Conservation (phyloP, 1,140 invertebrate genomes). For the Caerostris darwini region DNA sequence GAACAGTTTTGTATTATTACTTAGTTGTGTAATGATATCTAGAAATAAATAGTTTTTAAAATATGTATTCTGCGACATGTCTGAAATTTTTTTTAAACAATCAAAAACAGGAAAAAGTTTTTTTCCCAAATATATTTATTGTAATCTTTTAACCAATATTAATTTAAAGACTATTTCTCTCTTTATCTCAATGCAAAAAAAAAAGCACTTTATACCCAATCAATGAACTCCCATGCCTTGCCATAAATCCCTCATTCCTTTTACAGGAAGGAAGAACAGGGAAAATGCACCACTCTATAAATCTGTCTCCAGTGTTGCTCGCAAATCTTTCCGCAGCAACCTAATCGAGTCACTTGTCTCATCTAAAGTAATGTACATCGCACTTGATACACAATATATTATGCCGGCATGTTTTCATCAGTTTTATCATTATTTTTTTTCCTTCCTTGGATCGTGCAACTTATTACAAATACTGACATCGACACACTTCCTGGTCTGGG, state of each 20-base stretch:
- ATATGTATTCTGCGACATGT: no score
- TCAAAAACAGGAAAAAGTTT: background rate
- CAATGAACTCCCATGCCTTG: background rate
- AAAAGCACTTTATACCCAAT: background rate
- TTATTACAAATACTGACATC: no score
- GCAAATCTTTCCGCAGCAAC: background rate
- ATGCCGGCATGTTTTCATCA: no score
- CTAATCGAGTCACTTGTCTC: background rate
- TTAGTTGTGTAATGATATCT: no score
- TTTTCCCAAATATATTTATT: background rate
- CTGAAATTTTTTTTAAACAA: no score
- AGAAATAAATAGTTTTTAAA: no score
- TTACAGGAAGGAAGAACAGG: background rate
- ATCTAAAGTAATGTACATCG: background rate
- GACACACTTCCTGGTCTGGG: no score
- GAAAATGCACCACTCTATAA: background rate
- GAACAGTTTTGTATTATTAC: no score
- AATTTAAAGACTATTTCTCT: no score
- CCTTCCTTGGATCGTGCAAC: background rate
- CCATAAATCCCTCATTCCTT: background rate
- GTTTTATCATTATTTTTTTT: background rate
- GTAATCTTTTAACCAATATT: background rate
- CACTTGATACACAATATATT: background rate
- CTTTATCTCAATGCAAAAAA: background rate
- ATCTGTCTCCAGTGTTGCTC: background rate